These are phyloP conservation scores for Drosophila trapezifrons DNA, from an alignment of 1,140 invertebrate species.

Conservation along the genomic window DNA sequence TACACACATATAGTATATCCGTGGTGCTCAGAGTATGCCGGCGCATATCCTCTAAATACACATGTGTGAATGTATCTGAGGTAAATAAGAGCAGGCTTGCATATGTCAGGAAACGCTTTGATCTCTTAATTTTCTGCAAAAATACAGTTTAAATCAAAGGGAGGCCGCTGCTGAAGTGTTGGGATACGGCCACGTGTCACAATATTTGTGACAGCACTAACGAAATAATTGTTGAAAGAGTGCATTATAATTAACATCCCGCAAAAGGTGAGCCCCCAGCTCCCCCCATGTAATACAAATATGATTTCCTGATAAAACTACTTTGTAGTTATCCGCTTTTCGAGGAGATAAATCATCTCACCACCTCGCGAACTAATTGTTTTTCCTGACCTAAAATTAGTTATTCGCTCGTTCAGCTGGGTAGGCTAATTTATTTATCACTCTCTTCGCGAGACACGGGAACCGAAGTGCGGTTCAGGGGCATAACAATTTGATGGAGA, in stretches of 20 bases:
- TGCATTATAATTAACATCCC: constrained; percentile 53
- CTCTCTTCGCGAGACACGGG: not conserved
- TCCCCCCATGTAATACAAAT: constrained; percentile 27
- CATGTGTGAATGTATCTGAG: constrained; percentile 31
- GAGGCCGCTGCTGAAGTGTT: constrained; percentile 54
- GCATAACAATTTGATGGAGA: constrained; percentile 30
- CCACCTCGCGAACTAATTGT: constrained; percentile 19
- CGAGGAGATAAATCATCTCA: constrained; percentile 31
- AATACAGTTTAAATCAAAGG: constrained; percentile 73
- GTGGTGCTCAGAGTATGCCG: not conserved
- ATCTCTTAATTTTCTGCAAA: constrained; percentile 73
- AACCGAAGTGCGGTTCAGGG: not conserved
- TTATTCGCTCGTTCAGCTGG: constrained; percentile 10
- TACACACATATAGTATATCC: not conserved
- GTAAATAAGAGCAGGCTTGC: constrained; percentile 23
- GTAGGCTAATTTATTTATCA: constrained; percentile 34
- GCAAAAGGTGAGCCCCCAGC: constrained; percentile 22
- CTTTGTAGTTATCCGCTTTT: constrained; percentile 32
- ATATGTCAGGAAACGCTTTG: constrained; percentile 58
- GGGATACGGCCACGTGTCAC: constrained; percentile 63
- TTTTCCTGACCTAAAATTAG: constrained; percentile 31
- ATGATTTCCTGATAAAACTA: constrained; percentile 36
- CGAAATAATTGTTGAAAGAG: constrained; percentile 65
- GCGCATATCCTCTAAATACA: constrained; percentile 13
- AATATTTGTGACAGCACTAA: constrained; percentile 67